These are phyloP conservation scores for Dicranocentrus wangi DNA, from an alignment of 2,888 invertebrate species.

Conservation along the genomic window DNA sequence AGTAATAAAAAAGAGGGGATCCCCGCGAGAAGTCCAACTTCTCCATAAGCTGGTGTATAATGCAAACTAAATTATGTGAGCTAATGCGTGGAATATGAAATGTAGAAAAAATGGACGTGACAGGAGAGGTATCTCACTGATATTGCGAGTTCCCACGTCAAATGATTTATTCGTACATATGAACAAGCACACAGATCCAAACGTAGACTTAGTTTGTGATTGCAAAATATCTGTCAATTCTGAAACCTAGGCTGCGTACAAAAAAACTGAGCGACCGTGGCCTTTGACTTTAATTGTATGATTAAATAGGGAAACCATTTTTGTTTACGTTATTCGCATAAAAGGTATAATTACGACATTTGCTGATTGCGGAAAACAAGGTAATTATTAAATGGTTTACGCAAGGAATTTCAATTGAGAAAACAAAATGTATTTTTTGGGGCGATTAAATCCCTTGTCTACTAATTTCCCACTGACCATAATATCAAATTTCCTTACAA, in stretches of 20 bases:
- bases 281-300: slow-evolving; percentile 44
- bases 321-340: background rate
- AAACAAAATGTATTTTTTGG: no score
- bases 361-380: background rate
- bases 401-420: no score
- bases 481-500: no score
- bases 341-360: slow-evolving; percentile 7
- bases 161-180: slow-evolving; percentile 38
- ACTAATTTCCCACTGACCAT: no score
- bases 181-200: background rate
- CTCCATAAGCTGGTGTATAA: background rate
- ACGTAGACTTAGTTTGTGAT: background rate
- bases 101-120: slow-evolving; percentile 31
- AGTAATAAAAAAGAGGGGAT: no score
- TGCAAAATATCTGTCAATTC: slow-evolving; percentile 33
- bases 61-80: slow-evolving; percentile 38
- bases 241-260: background rate
- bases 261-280: slow-evolving; percentile 37
- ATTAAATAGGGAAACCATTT: slow-evolving; percentile 13
- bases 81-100: slow-evolving; percentile 52
- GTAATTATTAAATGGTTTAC: no score
- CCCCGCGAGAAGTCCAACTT: background rate
- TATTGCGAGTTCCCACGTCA: slow-evolving; percentile 48
- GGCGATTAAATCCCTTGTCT: no score
- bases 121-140: slow-evolving; percentile 11